Evolutionary conservation across 2,113 vertebrate species (phyloP), one percentile per base, ranked within the genome.

Genomic region (Oryzias melastigma): DNA sequence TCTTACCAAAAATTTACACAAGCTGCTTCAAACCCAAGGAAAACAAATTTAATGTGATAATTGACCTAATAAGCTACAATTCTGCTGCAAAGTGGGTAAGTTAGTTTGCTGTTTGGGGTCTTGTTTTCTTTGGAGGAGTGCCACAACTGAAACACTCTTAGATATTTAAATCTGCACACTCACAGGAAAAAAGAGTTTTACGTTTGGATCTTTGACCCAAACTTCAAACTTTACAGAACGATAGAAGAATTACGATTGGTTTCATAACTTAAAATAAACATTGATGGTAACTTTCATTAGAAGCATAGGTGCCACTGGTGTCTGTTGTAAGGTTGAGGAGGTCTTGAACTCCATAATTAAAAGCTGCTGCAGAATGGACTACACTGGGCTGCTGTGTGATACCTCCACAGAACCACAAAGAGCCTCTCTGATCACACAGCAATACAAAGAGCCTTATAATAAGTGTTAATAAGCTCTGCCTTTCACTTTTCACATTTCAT

Each of bases 291-390:
- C 3, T 71, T 46, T 71, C 81, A 74, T 81, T 64, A 62, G 49
- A 73, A 65, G 48, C 1, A 1, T 52, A 69, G 52, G 35, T 17
- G 50, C 74, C 70, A 71, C 58, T 63, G 48, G 58, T 54, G 62
- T 73, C 50, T 35, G 35, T 44, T 51, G 75, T 68, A 65, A 78
- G 77, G 56, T 84, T 68, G 83, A 83, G 68, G 60, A 67, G 68
- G 58, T 52, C 49, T 46, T 82, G 57, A 75, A 66, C 72, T 85
- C 62, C 61, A 55, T 86, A 78, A 87, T 79, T 85, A 74, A 90
- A 85, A 85, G 75, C 78, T 78, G 76, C 83, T 87, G 79, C 66
- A 74, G 71, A 83, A 75, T 82, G 61, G 60, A 69, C 82, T 81
- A 85, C 72, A 72, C 77, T 58, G 62, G 47, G 64, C 65, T 57